A percentile compares a stretch with the other conserved stretches of the same genome.
phyloP scores from a whole-genome alignment of 1,140 invertebrate genomes.

The Epicauta chinensis region DNA sequence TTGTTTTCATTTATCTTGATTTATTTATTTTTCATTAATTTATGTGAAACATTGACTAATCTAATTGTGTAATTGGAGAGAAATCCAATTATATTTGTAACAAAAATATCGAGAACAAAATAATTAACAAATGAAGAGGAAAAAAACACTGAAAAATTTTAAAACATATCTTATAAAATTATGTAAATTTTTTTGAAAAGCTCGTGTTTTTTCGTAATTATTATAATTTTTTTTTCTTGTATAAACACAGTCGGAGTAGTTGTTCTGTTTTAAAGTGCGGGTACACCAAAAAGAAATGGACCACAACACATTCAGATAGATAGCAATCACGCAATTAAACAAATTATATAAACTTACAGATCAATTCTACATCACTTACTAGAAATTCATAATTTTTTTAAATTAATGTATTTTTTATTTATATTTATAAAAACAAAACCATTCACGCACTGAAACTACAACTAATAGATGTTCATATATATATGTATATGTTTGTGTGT shows the following conservation, averaged over 20 bases:
- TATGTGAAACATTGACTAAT: conserved; percentile 28
- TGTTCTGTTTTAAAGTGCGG: conserved; percentile 10
- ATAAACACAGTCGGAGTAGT: conserved; percentile 20
- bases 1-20: background rate
- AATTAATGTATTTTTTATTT: conserved; percentile 11
- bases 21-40: conserved; percentile 4
- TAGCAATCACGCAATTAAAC: conserved; percentile 8
- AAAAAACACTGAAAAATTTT: conserved; percentile 14
- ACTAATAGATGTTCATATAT: conserved; percentile 1
- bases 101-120: conserved; percentile 1
- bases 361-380: conserved; percentile 13
- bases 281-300: conserved; percentile 3
- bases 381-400: background rate
- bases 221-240: background rate
- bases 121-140: conserved; percentile 14
- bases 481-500: too few species aligned
- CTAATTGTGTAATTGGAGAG: conserved; percentile 24
- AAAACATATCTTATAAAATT: conserved; percentile 19
- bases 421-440: conserved; percentile 11
- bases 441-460: conserved; percentile 17
- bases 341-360: conserved; percentile 12
- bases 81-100: conserved; percentile 19
- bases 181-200: conserved; percentile 13
- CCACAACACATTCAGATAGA: conserved; percentile 11
- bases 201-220: conserved; percentile 16